Evolutionary conservation across 1,140 invertebrate species (phyloP), one percentile per base, ranked within the genome.

Genomic region (Lordiphosa collinella): DNA sequence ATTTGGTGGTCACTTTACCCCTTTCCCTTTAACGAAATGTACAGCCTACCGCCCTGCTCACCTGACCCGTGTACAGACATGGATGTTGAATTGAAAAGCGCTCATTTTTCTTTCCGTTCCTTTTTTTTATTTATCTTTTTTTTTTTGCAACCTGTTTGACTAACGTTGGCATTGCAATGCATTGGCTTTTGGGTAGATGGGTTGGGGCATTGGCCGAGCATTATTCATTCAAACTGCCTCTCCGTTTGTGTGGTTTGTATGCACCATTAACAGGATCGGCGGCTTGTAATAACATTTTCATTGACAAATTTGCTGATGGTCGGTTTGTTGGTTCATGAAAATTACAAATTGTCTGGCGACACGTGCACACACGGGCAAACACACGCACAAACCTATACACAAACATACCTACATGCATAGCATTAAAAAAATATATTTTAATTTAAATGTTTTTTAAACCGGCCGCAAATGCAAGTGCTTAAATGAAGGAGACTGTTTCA

Each of bases 251-350:
- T 47, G 31, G 46, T 49, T 34, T 58, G 51, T 57, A 79, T 49
- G 47, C 48, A 53, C 74, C 75, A 80, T 74, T 79, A 73, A 79
- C 64, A 54, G 68, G 44, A 57, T 53, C 60, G 60, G 40, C 57
- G 54, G 74, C 75, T 73, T 79, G 75, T 73, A 74, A 79, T 80
- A 80, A 80, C 69, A 64, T 80, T 80, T 80, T 74, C 65, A 74
- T 79, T 79, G 75, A 74, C 69, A 79, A 79, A 79, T 80, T 79
- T 70, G 55, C 36, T 60, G 74, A 73, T 73, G 66, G 59, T 25
- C 11, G 60, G 48, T 48, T 56, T 65, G 58, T 57, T 78, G 59
- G 64, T 48, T 68, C 56, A 58, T 56, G 53, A 62, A 76, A 71
- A 78, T 78, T 56, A 72, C 66, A 78, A 78, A 62, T 71, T 78